Base-by-base conservation (phyloP, 2,888 invertebrate species). In the Hipparchia sbordonii region DNA sequence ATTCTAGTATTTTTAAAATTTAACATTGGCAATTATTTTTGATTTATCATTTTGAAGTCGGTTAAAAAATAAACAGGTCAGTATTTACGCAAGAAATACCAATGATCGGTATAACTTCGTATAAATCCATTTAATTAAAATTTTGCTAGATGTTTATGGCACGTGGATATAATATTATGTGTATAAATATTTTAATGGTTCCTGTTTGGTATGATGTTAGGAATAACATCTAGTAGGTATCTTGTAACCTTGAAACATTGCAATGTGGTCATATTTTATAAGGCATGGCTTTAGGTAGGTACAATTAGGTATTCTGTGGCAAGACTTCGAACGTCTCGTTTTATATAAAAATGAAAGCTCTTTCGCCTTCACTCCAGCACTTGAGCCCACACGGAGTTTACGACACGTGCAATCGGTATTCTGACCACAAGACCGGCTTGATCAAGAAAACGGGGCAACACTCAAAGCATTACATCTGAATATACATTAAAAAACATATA, bases 401-500 rank as follows among this genome's bases (percentile, higher is more conserved):
- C 77, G 73, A 77, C 76, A 76, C 76, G 73, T 76, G 74, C 70
- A 67, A 59, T 74, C 70, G 52, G 70, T 71, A 74, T 76, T 72
- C 76, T 66, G 74, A 74, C 75, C 72, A 68, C 73, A 67, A 71
- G 67, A 67, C 72, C 66, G 39, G 69, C 65, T 71, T 51, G 59
- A n/a, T 56, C 52, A 65, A 72, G 63, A 70, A 73, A 73, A 67
- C 72, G 13, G 56, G 48, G 39, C 72, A 67, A 13, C 57, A 70
- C 59, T 65, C 13, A 62, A 62, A 61, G 57, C 48, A 52, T 65
- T 54, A 54, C n/a, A 5, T n/a, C 7, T 13, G 5, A n/a, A 56
- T 8, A n/a, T 13, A n/a, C 6, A 33, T 60, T 4, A 23, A 60
- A 33, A 60, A 48, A 48, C 3, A 48, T 48, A 48, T 48, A 48